Conservation (phyloP, 2,113 vertebrate species). For the Elachura formosa region DNA sequence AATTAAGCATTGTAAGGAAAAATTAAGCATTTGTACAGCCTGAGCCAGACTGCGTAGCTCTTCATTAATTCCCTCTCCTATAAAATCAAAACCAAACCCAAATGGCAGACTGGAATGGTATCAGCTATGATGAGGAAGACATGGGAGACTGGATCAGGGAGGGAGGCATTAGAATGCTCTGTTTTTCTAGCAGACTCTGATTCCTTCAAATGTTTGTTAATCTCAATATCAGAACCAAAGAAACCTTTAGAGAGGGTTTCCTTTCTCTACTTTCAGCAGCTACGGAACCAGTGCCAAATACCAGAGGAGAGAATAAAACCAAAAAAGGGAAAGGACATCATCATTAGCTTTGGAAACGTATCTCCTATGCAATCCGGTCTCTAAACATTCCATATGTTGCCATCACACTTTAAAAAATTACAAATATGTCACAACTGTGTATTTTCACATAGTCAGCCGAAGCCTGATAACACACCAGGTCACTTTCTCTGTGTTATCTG, state of each 20-base stretch:
- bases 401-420: not conserved
- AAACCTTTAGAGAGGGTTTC: conserved; percentile 4
- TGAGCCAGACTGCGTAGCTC: not conserved
- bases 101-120: not conserved
- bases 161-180: not conserved
- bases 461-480: not conserved
- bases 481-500: not conserved
- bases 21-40: not conserved
- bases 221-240: not conserved
- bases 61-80: not conserved
- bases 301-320: not conserved
- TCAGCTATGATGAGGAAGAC: not conserved
- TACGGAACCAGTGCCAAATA: not conserved
- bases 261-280: conserved; percentile 3
- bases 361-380: not conserved
- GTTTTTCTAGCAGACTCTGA: not conserved
- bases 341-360: not conserved
- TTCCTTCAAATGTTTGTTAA: conserved; percentile 7
- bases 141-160: accelerated
- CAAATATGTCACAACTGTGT: not conserved
- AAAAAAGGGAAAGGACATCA: not conserved
- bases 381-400: not conserved
- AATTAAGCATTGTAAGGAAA: not conserved
- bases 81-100: not conserved
- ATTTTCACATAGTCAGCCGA: not conserved